Evolutionary conservation across 2,888 invertebrate genomes (phyloP).

Genomic region (Morpho deidamia): DNA sequence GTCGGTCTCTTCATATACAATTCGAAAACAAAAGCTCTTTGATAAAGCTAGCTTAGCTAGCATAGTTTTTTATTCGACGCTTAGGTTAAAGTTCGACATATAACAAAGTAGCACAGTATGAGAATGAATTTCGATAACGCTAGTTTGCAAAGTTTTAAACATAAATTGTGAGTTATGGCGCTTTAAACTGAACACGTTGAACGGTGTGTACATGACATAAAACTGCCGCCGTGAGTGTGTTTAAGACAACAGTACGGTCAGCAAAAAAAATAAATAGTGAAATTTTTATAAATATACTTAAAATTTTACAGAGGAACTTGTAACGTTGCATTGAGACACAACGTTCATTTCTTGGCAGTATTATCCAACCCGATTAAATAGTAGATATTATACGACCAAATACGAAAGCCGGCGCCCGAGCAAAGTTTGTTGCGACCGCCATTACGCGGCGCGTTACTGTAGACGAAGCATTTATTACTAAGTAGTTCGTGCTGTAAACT

Average conservation of each 20-base stretch:
- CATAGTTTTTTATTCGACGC: background rate
- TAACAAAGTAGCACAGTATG: background rate
- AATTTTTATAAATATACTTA: background rate
- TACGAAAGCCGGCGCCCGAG: too few relatives aligned
- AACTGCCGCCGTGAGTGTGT: conserved; percentile 15
- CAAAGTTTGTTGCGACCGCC: too few relatives aligned
- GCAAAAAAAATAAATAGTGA: background rate
- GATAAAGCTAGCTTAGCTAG: too few relatives aligned
- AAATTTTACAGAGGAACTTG: too few relatives aligned
- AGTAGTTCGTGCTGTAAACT: too few relatives aligned
- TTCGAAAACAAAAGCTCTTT: background rate
- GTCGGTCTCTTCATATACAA: too few relatives aligned
- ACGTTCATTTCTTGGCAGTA: too few relatives aligned
- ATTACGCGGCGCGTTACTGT: too few relatives aligned
- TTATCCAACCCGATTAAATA: too few relatives aligned
- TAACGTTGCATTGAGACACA: too few relatives aligned
- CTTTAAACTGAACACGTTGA: conserved; percentile 13
- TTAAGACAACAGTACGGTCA: conserved; percentile 10
- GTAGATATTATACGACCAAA: too few relatives aligned
- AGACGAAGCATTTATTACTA: too few relatives aligned
- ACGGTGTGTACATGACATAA: conserved; percentile 21
- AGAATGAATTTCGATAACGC: conserved; percentile 15
- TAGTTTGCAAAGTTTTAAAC: conserved; percentile 16
- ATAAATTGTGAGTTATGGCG: conserved; percentile 19
- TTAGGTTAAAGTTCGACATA: conserved; percentile 1